These are phyloP conservation scores for Oceanites oceanicus DNA, from an alignment of 2,113 vertebrate genomes.

Conservation along the genomic window DNA sequence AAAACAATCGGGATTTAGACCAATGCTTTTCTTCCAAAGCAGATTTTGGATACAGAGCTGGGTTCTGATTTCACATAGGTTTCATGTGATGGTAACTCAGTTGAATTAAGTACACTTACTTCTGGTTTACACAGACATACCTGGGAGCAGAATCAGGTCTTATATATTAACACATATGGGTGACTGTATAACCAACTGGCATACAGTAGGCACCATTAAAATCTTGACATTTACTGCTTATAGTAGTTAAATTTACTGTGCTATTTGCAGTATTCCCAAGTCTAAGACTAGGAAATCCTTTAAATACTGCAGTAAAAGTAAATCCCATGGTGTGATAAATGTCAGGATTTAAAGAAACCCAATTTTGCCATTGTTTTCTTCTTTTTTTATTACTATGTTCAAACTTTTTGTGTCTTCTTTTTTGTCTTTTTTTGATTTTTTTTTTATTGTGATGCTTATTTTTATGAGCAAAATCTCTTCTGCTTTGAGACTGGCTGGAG, in stretches of 20 bases:
- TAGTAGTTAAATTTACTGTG: constrained; percentile 62
- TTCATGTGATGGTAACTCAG: not conserved
- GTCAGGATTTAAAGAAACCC: constrained; percentile 46
- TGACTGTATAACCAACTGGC: constrained; percentile 38
- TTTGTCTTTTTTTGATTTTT: too few relatives aligned
- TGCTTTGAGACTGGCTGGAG: not conserved
- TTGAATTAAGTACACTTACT: not conserved
- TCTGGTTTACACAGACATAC: not conserved
- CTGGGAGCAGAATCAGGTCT: not conserved
- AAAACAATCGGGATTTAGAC: not conserved
- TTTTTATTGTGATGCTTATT: not conserved
- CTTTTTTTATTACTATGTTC: not conserved
- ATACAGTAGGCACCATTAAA: constrained; percentile 59
- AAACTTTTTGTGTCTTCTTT: not conserved
- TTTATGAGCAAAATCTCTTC: not conserved
- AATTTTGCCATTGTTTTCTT: constrained; percentile 27
- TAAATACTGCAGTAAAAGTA: constrained; percentile 66
- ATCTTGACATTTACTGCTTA: constrained; percentile 64
- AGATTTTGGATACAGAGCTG: not conserved
- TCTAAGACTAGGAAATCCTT: constrained; percentile 57
- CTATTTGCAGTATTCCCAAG: constrained; percentile 61
- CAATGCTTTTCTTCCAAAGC: not conserved
- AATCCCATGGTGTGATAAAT: constrained; percentile 65
- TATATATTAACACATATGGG: not conserved
- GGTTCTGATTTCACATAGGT: not conserved